These are phyloP conservation scores for Dendropsophus ebraccatus DNA, from an alignment of 2,113 vertebrate species.

Conservation along the genomic window DNA sequence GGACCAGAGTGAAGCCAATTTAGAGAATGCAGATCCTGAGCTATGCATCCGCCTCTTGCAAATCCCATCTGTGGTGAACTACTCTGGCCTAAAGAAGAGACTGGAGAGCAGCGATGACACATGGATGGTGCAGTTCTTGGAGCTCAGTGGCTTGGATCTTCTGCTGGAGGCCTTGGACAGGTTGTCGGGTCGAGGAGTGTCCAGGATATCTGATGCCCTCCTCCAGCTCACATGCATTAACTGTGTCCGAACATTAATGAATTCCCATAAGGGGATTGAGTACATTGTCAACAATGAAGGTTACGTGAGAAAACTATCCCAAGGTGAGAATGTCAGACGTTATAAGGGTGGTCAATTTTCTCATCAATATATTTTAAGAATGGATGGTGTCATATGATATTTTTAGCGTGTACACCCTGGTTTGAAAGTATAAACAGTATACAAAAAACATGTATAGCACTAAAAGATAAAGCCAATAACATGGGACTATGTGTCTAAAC, in stretches of 20 bases:
- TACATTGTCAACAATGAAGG: constrained; percentile 95
- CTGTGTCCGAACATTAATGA: constrained; percentile 94
- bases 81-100: constrained; percentile 90
- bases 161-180: constrained; percentile 93
- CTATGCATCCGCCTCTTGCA: constrained; percentile 95
- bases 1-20: constrained; percentile 89
- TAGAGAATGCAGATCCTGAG: constrained; percentile 93
- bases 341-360: no score
- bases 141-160: constrained; percentile 91
- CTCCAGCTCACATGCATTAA: constrained; percentile 95
- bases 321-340: constrained; percentile 74
- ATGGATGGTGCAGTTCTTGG: constrained; percentile 98
- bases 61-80: constrained; percentile 93
- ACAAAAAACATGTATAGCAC: no score
- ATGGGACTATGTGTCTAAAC: no score
- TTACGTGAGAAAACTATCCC: constrained; percentile 93
- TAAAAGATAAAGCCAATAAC: no score
- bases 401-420: no score
- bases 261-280: constrained; percentile 88
- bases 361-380: no score
- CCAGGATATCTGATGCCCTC: constrained; percentile 89
- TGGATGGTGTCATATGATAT: no score
- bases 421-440: no score
- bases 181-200: constrained; percentile 89
- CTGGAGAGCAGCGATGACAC: constrained; percentile 87